Evolutionary conservation across 2,888 invertebrate genomes (phyloP).

Genomic region (Rambutsinella grinnellia): DNA sequence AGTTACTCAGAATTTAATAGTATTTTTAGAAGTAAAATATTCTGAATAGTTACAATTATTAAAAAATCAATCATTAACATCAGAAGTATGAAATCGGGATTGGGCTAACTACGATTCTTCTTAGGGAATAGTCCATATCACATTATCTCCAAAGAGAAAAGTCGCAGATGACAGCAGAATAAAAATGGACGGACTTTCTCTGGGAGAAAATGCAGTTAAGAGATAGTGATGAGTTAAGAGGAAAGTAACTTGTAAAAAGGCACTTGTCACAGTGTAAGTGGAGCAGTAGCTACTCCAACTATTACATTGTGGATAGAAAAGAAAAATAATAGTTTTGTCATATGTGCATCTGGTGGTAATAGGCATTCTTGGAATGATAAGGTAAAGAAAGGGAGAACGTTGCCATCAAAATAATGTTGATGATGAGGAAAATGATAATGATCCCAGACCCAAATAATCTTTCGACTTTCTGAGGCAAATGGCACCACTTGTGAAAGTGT

Average conservation of each 20-base stretch:
- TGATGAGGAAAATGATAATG: conserved; percentile 38
- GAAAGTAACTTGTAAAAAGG: background rate
- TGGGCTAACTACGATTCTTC: too few relatives aligned
- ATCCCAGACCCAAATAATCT: conserved; percentile 21
- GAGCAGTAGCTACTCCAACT: background rate
- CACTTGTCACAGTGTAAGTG: background rate
- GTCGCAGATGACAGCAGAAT: background rate
- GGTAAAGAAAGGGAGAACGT: conserved; percentile 6
- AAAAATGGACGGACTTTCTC: background rate
- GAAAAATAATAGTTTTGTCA: background rate
- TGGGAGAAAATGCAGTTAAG: background rate
- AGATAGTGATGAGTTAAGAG: background rate
- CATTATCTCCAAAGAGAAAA: too few relatives aligned
- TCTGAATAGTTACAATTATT: too few relatives aligned
- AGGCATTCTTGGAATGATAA: background rate
- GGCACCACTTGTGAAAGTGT: background rate
- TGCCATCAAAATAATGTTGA: conserved; percentile 42
- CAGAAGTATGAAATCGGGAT: too few relatives aligned
- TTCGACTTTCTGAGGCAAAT: background rate
- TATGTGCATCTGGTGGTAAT: background rate
- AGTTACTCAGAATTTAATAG: too few relatives aligned
- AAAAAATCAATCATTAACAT: too few relatives aligned
- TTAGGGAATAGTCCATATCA: too few relatives aligned
- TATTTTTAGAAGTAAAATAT: too few relatives aligned
- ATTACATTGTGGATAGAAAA: background rate